Evolutionary conservation across 2,797 vertebrate species (phyloP), one percentile per base, ranked within the genome.

Genomic region (Lithobates pipiens): DNA sequence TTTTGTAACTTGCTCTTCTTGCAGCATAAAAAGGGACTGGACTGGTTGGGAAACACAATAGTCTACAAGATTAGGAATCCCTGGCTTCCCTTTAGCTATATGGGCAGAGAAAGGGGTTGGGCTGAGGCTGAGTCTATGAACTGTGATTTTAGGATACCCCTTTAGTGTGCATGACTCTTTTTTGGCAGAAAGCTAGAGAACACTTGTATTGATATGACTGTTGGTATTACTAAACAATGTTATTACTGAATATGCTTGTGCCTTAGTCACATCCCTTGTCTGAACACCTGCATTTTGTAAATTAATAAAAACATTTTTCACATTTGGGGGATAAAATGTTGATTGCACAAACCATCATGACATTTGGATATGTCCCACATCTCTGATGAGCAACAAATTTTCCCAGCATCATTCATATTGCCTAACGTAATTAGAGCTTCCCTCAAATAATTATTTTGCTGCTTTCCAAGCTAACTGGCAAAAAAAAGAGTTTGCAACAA

Each of bases 401-500:
- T 75, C 70, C 23, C 46, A 63, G 80, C 34, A 42, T 74, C 25
- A 29, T 82, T 27, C 34, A 82, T 82, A 74, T 74, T 82, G 80
- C 36, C 70, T 61, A 32, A 44, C 39, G 25, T 75, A 83, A 75
- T 75, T 83, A 76, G 27, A n/a, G 27, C 25, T 54, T 83, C 21
- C 29, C 25, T 82, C 36, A 74, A 76, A 76, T 76, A 83, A 68
- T 76, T 16, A 82, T 65, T 50, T 68, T 68, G 39, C 42, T 76
- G 61, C 61, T 67, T 67, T 67, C 61, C 72, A 83, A 83, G 63
- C 39, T 83, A 67, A 23, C 61, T 83, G 81, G 72, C 72, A 44
- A 74, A 73, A 32, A 32, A 79, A 74, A 32, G 8, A n/a, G 57
- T 34, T 39, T 27, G 44, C 21, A 72, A 57, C 74, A 65, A 76